Percentiles rank a stretch among this genome's conserved stretches.
Evolutionary conservation across 2,888 invertebrate species (phyloP).

Genomic region (Hypomecis atomaria): DNA sequence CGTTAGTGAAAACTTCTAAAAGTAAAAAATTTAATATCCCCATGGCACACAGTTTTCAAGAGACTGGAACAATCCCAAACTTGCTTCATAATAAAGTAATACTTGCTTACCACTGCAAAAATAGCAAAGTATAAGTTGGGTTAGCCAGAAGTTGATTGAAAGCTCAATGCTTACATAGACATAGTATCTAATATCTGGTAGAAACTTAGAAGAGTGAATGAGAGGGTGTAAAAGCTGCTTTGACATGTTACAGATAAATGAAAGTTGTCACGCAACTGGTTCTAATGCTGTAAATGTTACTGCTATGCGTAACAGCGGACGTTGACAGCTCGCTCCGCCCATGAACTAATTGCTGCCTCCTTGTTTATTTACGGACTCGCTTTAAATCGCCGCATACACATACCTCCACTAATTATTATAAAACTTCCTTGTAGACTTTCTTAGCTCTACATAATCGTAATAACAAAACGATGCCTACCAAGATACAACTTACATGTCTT

Average conservation of each 20-base stretch:
- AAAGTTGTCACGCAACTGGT: constrained; percentile 9
- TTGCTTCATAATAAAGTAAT: constrained; percentile 44
- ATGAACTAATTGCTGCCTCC: constrained; percentile 73
- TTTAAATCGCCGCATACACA: constrained; percentile 46
- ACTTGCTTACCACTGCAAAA: constrained; percentile 5
- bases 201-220: too few relatives aligned
- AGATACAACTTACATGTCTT: too few relatives aligned
- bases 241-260: not conserved
- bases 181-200: too few relatives aligned
- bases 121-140: too few relatives aligned
- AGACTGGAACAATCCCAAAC: constrained; percentile 34
- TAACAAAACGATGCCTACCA: too few relatives aligned
- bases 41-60: constrained; percentile 49
- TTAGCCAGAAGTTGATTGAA: too few relatives aligned
- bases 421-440: constrained; percentile 34
- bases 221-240: not conserved
- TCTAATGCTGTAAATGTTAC: constrained; percentile 1
- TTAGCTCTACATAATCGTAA: constrained; percentile 1
- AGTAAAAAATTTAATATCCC: constrained; percentile 71
- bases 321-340: constrained; percentile 64
- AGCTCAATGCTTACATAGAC: too few relatives aligned
- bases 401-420: constrained; percentile 38
- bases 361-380: constrained; percentile 68
- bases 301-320: constrained; percentile 38
- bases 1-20: not conserved